Evolutionary conservation across 2,113 vertebrate species (phyloP).

Genomic region (Podocnemis expansa): DNA sequence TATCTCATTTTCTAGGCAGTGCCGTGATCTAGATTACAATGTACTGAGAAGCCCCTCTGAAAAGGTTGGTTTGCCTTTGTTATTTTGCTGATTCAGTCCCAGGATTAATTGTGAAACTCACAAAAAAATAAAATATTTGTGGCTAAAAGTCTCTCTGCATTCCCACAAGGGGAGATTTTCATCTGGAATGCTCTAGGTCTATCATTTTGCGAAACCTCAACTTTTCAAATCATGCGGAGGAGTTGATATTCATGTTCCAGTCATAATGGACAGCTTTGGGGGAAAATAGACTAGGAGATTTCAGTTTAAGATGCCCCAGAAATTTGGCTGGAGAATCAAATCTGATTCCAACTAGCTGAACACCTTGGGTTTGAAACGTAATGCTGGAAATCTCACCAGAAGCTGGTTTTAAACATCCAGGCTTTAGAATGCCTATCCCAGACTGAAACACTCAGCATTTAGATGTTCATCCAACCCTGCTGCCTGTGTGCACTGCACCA

Average conservation of each 20-base stretch:
- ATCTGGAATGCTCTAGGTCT: not conserved
- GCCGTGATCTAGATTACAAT: no score
- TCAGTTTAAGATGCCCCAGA: rapidly evolving
- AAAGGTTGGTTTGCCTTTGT: rapidly evolving
- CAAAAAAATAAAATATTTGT: not conserved
- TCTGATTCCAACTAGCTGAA: not conserved
- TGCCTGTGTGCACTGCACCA: not conserved
- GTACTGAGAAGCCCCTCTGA: not conserved
- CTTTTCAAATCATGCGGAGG: not conserved
- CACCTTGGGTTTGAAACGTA: not conserved
- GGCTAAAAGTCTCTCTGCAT: not conserved
- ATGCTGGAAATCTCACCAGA: not conserved
- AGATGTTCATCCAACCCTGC: not conserved
- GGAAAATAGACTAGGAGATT: not conserved
- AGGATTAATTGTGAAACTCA: not conserved
- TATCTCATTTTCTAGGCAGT: not conserved
- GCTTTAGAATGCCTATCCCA: not conserved
- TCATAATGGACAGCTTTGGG: not conserved
- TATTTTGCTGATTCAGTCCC: not conserved
- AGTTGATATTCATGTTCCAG: rapidly evolving
- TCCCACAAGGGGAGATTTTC: rapidly evolving
- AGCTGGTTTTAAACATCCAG: not conserved
- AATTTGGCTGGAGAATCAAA: not conserved
- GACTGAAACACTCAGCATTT: not conserved
- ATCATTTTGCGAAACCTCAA: not conserved